Evolutionary conservation across 2,797 vertebrate genomes (phyloP), one percentile per base, ranked within the genome.

Genomic region (Craterocephalus amniculus): DNA sequence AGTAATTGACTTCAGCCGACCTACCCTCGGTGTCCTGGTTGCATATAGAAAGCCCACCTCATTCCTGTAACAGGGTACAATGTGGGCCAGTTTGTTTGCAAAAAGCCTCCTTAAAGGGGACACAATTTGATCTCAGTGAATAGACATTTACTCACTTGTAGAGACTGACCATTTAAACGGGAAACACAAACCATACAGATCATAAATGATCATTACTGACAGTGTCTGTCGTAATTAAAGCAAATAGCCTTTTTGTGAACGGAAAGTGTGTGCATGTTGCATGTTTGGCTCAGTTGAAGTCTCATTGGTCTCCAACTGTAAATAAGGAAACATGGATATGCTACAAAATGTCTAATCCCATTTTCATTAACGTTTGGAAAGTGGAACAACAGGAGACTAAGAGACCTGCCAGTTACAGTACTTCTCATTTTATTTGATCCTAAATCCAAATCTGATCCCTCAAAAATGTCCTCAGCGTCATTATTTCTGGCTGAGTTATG

Each of bases 1-100:
- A 69, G 64, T 90, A 92, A 92, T 87, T 83, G 83, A 83, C 88
- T 90, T 84, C 84, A 87, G 87, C 80, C 81, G 76, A 83, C 57
- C 62, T 35, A 76, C 75, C 89, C 79, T 89, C 79, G 81, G 78
- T 43, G 76, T 70, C 70, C 73, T 81, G 79, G 84, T 85, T 68
- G 65, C 70, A 63, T 75, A 66, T 72, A 74, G 40, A 55, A 83
- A 75, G 48, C 29, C 51, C 43, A 16, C 45, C 76, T 7, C 51
- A 61, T 79, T 74, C 73, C 66, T 12, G 16, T 69, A 72, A 76
- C 24, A 59, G 54, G 52, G 71, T 76, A 73, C 80, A 70, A 60
- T 64, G 67, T 74, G 66, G 32, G 48, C 55, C 63, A 60, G 49
- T 32, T 52, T 22, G 18, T n/a, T 2, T 43, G 5, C 31, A n/a